Evolutionary conservation across 2,797 vertebrate genomes (phyloP), one percentile per base, ranked within the genome.

Genomic region (Chelmon rostratus): DNA sequence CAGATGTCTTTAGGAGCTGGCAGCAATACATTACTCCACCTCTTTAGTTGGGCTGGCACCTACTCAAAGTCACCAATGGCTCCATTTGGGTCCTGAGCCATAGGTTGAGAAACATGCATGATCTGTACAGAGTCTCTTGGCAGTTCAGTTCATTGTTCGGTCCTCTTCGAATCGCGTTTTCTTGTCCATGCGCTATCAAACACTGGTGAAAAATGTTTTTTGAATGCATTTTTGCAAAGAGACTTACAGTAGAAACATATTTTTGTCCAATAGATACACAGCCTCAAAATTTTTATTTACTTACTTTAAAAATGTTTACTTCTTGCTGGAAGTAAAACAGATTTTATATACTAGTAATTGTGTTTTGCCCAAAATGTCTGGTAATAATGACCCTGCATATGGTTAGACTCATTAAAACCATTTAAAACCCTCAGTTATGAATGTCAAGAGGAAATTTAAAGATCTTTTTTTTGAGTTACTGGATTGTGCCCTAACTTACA

Each of bases 101-200:
- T 9, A 40, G 68, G 73, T 81, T 76, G 68, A 82, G 68, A 90
- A 85, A 76, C 89, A 92, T 92, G 89, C 86, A 88, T 58, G 49
- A 73, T 78, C 73, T 92, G 83, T 90, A 90, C 76, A 89, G 23
- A 82, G 86, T 87, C 78, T 61, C 21, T 59, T 25, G 23, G 54
- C 2, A 28, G 68, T 68, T 72, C 18, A 2, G 40, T 78, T 61
- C 65, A 65, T 46, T 58, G 23, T 59, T 56, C 1, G 5, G 28
- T 63, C 78, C 50, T 68, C 49, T n/a, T 35, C 18, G 8, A 61
- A 65, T 31, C 0, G 2, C 49, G 18, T 57, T 61, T 68, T 46
- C 57, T 57, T 50, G n/a, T 53, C 33, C 50, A 47, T 33, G 19
- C 75, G 1, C 19, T 33, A 35, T 72, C 19, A 44, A 76, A 84